phyloP scores from a whole-genome alignment of 1,140 invertebrate genomes.

The Leptinotarsa defecta region DNA sequence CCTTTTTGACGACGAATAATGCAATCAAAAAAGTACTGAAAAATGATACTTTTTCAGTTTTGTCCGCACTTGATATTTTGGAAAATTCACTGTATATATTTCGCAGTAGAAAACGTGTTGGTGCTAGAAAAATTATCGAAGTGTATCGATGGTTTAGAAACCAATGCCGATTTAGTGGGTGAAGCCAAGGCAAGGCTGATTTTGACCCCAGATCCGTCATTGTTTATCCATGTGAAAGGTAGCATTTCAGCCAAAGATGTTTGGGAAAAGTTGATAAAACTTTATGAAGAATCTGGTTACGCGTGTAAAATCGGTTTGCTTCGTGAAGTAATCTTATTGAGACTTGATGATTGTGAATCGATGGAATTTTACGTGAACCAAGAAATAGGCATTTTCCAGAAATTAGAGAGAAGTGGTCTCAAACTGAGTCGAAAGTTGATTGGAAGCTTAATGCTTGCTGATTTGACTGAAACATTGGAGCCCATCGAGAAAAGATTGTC shows the following conservation, averaged over 20 bases:
- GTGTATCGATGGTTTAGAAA: background rate
- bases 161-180: background rate
- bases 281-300: constrained; percentile 28
- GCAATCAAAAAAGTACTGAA: no score
- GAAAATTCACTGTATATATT: no score
- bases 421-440: background rate
- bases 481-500: constrained; percentile 32
- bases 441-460: no score
- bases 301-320: constrained; percentile 28
- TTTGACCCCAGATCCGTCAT: background rate
- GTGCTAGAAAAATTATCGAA: constrained; percentile 31
- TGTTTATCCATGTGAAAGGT: constrained; percentile 18
- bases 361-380: constrained; percentile 24
- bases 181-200: constrained; percentile 4
- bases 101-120: constrained; percentile 40
- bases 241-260: constrained; percentile 15
- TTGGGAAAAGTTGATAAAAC: constrained; percentile 22
- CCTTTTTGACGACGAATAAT: no score
- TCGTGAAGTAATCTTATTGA: constrained; percentile 26
- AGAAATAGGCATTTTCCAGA: constrained; percentile 23
- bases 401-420: constrained; percentile 19
- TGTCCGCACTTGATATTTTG: no score
- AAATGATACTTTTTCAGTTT: no score
- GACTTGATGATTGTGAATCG: constrained; percentile 2
- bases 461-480: constrained; percentile 16